phyloP scores from a whole-genome alignment of 2,888 invertebrate genomes.

The Laspeyria flexula region DNA sequence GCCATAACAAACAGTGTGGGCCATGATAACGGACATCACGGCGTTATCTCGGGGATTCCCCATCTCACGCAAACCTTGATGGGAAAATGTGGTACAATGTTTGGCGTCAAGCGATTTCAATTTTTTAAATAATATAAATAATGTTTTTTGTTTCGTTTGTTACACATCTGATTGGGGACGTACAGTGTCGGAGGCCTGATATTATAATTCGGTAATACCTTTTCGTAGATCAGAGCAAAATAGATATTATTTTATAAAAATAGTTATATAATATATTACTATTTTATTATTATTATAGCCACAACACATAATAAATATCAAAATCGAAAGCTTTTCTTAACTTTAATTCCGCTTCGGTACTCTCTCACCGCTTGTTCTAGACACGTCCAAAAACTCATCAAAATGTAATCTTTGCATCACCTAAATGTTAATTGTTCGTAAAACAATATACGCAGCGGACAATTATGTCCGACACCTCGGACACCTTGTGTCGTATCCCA shows the following conservation, averaged over 20 bases:
- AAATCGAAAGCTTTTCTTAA: no score
- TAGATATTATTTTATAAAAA: no score
- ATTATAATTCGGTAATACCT: no score
- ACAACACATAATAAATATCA: no score
- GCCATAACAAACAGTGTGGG: constrained; percentile 29
- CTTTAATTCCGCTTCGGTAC: no score
- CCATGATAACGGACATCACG: constrained; percentile 26
- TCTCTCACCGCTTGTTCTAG: no score
- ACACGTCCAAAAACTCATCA: background rate
- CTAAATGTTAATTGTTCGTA: background rate
- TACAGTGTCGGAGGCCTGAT: no score
- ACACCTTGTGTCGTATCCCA: constrained; percentile 5
- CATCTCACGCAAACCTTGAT: constrained; percentile 41
- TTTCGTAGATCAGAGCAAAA: no score
- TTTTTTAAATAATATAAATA: background rate
- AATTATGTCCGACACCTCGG: constrained; percentile 9
- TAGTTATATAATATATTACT: no score
- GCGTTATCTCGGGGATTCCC: constrained; percentile 39
- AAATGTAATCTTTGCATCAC: background rate
- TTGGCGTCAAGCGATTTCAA: constrained; percentile 2
- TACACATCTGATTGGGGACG: no score
- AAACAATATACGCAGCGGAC: background rate
- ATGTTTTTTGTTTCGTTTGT: no score
- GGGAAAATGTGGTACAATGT: constrained; percentile 18
- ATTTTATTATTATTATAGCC: no score